A percentile compares a stretch with the other conserved stretches of the same genome.
Conservation (phyloP, 2,888 invertebrate genomes). For the Pyrochroa serraticornis region DNA sequence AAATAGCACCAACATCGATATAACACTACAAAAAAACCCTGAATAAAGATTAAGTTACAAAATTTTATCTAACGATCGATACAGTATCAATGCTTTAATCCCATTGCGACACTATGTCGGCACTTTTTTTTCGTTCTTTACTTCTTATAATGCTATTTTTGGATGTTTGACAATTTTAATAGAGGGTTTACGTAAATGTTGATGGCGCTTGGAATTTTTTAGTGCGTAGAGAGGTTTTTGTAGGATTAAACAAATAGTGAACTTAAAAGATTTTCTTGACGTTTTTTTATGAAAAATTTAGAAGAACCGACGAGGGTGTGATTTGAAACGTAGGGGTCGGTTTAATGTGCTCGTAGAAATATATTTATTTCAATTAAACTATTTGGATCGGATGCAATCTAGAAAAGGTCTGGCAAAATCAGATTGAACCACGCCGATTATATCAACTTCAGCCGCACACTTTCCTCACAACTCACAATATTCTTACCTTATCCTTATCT, state of each 20-base stretch:
- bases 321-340: slow-evolving; percentile 33
- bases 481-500: too few species aligned
- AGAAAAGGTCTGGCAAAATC: too few species aligned
- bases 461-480: too few species aligned
- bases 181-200: slow-evolving; percentile 21
- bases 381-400: slow-evolving; percentile 37
- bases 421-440: too few species aligned
- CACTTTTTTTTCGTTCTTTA: slow-evolving; percentile 28
- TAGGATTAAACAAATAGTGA: slow-evolving; percentile 34
- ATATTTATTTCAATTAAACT: slow-evolving; percentile 59
- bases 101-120: slow-evolving; percentile 48
- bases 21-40: slow-evolving; percentile 37
- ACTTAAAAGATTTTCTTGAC: slow-evolving; percentile 24
- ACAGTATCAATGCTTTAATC: slow-evolving; percentile 45
- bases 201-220: slow-evolving; percentile 14
- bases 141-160: slow-evolving; percentile 2
- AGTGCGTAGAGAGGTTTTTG: slow-evolving; percentile 12
- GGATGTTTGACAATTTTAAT: slow-evolving; percentile 20
- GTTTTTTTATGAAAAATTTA: too few species aligned
- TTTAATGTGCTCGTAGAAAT: slow-evolving; percentile 48
- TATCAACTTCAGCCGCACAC: too few species aligned
- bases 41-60: slow-evolving; percentile 34
- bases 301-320: too few species aligned
- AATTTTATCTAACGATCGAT: slow-evolving; percentile 31
- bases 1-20: slow-evolving; percentile 30